Conservation (phyloP, 2,113 vertebrate species). For the Indicator maculatus region DNA sequence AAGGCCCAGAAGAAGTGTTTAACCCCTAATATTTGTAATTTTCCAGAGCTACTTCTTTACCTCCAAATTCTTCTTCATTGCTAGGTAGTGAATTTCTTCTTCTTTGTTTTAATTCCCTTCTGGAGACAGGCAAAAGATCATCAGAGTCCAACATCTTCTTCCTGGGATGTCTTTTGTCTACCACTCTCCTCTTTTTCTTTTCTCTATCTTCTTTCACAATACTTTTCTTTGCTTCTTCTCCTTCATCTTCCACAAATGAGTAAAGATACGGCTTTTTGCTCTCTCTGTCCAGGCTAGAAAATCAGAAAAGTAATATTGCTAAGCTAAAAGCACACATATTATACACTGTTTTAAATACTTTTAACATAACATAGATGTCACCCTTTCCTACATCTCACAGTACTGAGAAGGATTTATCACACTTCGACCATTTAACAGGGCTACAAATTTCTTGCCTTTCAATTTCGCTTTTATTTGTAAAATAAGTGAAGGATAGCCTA, state of each 20-base stretch:
- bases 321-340: not conserved
- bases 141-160: not conserved
- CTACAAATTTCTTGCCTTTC: not conserved
- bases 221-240: not conserved
- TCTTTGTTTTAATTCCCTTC: not conserved
- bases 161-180: not conserved
- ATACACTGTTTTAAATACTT: not conserved
- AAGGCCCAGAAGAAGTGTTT: not conserved
- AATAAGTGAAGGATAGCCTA: not conserved
- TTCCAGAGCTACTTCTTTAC: not conserved
- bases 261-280: not conserved
- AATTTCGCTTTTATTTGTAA: not conserved
- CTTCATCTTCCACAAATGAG: not conserved
- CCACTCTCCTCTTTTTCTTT: conserved; percentile 29
- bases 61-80: not conserved
- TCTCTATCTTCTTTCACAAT: not conserved
- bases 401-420: not conserved
- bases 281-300: conserved; percentile 42
- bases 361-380: not conserved
- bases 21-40: not conserved
- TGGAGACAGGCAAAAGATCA: not conserved
- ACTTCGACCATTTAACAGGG: not conserved
- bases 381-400: not conserved
- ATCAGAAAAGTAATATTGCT: not conserved
- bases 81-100: not conserved